Evolutionary conservation across 2,113 vertebrate species (phyloP).

Genomic region (Chlorodrepanis virens): DNA sequence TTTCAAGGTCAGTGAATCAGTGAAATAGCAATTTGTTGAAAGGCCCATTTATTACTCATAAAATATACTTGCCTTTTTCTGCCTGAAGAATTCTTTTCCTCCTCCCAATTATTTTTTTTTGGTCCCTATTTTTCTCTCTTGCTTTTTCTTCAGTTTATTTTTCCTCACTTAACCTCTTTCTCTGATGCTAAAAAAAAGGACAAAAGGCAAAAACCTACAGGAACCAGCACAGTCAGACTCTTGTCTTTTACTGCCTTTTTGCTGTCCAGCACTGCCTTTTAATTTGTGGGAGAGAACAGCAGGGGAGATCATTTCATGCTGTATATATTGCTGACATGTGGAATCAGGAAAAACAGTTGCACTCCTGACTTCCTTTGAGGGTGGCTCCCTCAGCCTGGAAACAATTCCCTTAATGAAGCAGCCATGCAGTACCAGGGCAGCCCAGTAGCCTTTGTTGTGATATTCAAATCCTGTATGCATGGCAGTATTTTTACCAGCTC

Average conservation of each 20-base stretch:
- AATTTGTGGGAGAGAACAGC: background rate
- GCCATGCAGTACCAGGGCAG: background rate
- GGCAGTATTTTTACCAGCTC: background rate
- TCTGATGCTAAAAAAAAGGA: background rate
- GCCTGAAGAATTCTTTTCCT: background rate
- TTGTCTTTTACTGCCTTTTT: background rate
- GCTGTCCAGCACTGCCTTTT: conserved; percentile 16
- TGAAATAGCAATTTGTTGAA: background rate
- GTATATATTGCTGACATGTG: background rate
- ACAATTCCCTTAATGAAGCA: background rate
- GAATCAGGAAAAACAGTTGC: background rate
- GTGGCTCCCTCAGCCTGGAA: background rate
- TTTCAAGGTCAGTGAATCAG: background rate
- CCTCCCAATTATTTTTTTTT: background rate
- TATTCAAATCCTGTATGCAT: background rate
- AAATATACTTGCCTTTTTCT: conserved; percentile 1
- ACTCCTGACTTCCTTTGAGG: background rate
- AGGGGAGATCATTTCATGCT: background rate
- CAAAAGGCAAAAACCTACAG: background rate
- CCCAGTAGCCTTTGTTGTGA: background rate
- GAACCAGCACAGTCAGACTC: background rate
- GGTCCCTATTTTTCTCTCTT: background rate
- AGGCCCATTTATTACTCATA: background rate
- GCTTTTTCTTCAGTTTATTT: background rate
- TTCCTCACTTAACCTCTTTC: conserved; percentile 22